Base-by-base conservation (phyloP, 2,888 invertebrate species). In the Leptinotarsa juncta region DNA sequence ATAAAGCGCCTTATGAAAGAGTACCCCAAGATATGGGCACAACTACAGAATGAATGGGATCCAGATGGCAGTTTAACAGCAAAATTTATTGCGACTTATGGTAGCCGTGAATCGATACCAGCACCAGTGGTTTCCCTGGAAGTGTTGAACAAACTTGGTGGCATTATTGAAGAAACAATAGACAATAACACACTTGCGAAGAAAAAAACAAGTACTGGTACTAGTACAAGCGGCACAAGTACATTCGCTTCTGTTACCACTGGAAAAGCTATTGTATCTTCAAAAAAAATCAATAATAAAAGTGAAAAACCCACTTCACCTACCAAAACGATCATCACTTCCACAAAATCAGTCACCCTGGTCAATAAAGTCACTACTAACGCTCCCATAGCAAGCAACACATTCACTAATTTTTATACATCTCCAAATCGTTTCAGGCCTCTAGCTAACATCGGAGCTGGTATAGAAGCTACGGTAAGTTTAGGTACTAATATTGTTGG, bases 1-100 rank as follows among this genome's bases (percentile, higher is more conserved):
- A 92, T 94, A 75, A 90, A 89, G 77, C 89, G 93, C 70, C 87
- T 94, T 70, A 91, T 90, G 83, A 87, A 89, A 75, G 93, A 93
- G 76, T 92, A 92, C 84, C 91, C 93, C 0, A 90, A 90, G 3
- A 91, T 94, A 77, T 94, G 94, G 93, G 89, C 89, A 4, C 90
- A 91, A 84, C 88, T 94, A 18, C 82, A 90, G 15, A 88, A 88
- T 7, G 90, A 90, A 74, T 94, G 93, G 91, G 95, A 95, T 85
- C 94, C 94, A 3, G 91, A 91, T 0, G 93, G 93, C 0, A 91
- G 92, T 77, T 90, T 89, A 82, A 87, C 90, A 79, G 88, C 86
- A 66, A 87, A 87, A 67, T 90, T 89, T 70, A 89, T 90, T 72
- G 83, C 86, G 70, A 81, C 86, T 4, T 82, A 83, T 75, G 80